Evolutionary conservation across 2,113 vertebrate genomes (phyloP).

Genomic region (Lycocorax pyrrhopterus): DNA sequence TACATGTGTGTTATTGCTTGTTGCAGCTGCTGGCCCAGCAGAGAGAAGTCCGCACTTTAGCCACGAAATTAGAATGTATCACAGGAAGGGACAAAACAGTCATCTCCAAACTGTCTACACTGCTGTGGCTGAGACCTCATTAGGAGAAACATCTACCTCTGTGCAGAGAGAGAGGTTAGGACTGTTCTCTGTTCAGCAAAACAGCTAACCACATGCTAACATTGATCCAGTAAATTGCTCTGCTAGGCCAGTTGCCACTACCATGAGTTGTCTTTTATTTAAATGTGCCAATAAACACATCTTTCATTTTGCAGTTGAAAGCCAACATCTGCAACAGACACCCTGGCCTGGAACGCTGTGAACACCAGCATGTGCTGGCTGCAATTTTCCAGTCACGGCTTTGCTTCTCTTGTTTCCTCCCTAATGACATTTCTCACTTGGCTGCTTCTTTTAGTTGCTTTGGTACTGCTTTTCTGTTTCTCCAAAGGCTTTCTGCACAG

Average conservation of each 20-base stretch:
- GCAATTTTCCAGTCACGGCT: not conserved
- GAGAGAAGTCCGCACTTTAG: not conserved
- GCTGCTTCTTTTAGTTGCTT: not conserved
- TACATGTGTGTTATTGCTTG: not conserved
- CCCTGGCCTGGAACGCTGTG: not conserved
- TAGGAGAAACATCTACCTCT: not conserved
- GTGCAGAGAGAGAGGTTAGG: not conserved
- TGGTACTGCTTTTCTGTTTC: not conserved
- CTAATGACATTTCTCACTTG: not conserved
- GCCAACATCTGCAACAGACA: not conserved
- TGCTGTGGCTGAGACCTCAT: not conserved
- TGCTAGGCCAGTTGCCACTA: not conserved
- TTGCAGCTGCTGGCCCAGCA: not conserved
- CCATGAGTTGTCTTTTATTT: not conserved
- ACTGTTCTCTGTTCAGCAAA: not conserved
- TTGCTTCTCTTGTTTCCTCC: not conserved
- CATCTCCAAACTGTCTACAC: not conserved
- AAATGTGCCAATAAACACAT: not conserved
- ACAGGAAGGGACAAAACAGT: not conserved
- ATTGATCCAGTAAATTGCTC: not conserved
- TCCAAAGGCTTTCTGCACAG: not conserved
- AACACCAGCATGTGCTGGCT: not conserved
- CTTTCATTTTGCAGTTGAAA: not conserved
- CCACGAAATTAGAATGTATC: not conserved
- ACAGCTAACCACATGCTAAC: not conserved